A percentile compares a stretch with the other conserved stretches of the same genome.
Conservation (phyloP, 2,797 vertebrate genomes). For the Neosilurus hyrtlii region DNA sequence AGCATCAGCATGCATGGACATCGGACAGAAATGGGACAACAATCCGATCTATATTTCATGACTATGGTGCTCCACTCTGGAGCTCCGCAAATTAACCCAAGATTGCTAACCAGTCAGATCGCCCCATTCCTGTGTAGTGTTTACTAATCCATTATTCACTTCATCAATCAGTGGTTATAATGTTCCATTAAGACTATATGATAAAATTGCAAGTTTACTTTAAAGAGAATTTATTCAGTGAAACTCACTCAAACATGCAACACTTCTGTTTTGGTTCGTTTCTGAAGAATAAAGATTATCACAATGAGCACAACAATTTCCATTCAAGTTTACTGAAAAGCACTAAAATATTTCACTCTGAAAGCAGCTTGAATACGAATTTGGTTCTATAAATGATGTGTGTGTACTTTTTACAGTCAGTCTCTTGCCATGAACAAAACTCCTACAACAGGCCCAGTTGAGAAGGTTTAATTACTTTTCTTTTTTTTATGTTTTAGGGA, state of each 20-base stretch:
- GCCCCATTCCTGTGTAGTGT: no score
- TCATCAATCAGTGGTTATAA: no score
- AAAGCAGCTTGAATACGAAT: background rate
- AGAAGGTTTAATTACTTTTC: background rate
- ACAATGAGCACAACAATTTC: background rate
- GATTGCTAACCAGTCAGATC: no score
- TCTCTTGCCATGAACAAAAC: background rate
- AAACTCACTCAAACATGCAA: background rate
- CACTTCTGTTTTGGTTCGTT: background rate
- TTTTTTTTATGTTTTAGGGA: conserved; percentile 72
- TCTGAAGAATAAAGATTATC: background rate
- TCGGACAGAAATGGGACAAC: no score
- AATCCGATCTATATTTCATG: no score
- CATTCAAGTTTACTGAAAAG: background rate
- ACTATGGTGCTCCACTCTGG: no score
- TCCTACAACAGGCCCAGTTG: background rate
- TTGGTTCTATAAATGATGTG: background rate
- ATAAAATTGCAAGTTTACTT: conserved; percentile 1
- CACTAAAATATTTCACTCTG: background rate
- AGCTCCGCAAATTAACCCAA: no score
- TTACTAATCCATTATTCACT: no score
- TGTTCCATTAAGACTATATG: background rate
- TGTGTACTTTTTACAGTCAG: background rate
- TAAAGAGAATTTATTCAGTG: background rate
- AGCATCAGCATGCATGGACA: no score